These are phyloP conservation scores for Gambusia holbrooki DNA, from an alignment of 2,113 vertebrate species.

Conservation along the genomic window DNA sequence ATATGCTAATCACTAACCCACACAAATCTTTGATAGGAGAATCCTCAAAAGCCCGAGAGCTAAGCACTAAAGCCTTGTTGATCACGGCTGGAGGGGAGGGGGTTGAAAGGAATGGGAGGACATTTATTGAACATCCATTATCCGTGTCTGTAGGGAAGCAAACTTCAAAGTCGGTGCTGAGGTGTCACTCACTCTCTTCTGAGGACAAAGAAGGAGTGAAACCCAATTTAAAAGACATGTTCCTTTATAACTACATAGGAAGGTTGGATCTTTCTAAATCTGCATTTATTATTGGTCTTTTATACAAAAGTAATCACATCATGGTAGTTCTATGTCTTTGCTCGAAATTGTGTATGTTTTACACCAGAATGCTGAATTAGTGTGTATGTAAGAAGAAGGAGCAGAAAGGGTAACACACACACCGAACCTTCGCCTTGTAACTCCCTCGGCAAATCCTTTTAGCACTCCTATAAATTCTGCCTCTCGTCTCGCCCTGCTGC, in stretches of 20 bases:
- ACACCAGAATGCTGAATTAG: neutral
- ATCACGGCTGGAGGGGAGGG: slow-evolving; percentile 30
- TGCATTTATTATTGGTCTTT: neutral
- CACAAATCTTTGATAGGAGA: slow-evolving; percentile 34
- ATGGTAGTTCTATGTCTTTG: neutral
- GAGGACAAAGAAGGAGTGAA: slow-evolving; percentile 39
- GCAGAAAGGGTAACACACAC: slow-evolving; percentile 11
- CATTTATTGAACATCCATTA: slow-evolving; percentile 54
- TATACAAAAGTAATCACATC: neutral
- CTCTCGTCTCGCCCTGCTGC: slow-evolving; percentile 44
- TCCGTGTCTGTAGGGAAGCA: slow-evolving; percentile 20
- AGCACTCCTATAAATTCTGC: slow-evolving; percentile 56
- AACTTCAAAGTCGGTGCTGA: slow-evolving; percentile 64
- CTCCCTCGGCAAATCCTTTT: slow-evolving; percentile 57
- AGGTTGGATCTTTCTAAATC: neutral
- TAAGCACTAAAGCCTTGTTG: slow-evolving; percentile 9
- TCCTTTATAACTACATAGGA: neutral
- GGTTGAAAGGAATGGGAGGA: slow-evolving; percentile 40
- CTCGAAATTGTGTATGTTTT: neutral
- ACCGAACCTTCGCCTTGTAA: slow-evolving; percentile 46
- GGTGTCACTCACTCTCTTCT: slow-evolving; percentile 37
- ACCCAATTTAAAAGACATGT: neutral
- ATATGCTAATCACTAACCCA: slow-evolving; percentile 32
- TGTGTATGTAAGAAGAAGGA: slow-evolving; percentile 2
- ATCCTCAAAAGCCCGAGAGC: slow-evolving; percentile 47